Evolutionary conservation across 2,888 invertebrate genomes (phyloP), one percentile per base, ranked within the genome.

Genomic region (Stenchaetothrips biformis): DNA sequence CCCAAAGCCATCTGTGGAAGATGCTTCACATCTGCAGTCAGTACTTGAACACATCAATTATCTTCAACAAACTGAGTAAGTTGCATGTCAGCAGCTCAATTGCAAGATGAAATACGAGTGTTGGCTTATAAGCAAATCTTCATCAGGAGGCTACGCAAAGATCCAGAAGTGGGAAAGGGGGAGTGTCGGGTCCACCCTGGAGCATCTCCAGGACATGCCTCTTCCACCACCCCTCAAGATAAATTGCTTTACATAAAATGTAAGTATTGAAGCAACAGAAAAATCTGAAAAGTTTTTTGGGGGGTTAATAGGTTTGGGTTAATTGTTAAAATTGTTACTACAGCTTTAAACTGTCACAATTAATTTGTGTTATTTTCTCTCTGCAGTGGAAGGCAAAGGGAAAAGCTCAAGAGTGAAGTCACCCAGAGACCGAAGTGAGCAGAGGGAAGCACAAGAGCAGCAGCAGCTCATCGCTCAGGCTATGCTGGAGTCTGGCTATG

Each of bases 1-100:
- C 48, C 77, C 48, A 37, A 77, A 48, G 49, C 77, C 37, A 59
- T 59, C 78, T 25, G 74, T 27, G 78, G 48, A 81, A 78, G 18
- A 67, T 48, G 80, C 21, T 81, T 82, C 83, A 37, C 89, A 90
- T 82, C 84, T 90, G 81, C 89, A 90, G 82, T 86, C 86, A n/a
- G 85, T 90, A 59, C 84, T 90, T 79, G 89, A 90, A 83, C 90
- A 90, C 84, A 87, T 90, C 82, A 88, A 89, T 25, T 84, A 86
- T 49, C 83, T 88, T 77, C 88, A 88, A 80, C 84, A 74, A 74
- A 25, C 67, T 25, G 67, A 74, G 67, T 74, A 7, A 74, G 67
- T 74, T 37, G 37, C 37, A 37, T 37, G 2, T 37, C 37, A 2
- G 37, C 37, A 37, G 37, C 21, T 11, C 1, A 21, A 3, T 74